Evolutionary conservation across 2,113 vertebrate genomes (phyloP).

Genomic region (Chrysochloris asiatica): DNA sequence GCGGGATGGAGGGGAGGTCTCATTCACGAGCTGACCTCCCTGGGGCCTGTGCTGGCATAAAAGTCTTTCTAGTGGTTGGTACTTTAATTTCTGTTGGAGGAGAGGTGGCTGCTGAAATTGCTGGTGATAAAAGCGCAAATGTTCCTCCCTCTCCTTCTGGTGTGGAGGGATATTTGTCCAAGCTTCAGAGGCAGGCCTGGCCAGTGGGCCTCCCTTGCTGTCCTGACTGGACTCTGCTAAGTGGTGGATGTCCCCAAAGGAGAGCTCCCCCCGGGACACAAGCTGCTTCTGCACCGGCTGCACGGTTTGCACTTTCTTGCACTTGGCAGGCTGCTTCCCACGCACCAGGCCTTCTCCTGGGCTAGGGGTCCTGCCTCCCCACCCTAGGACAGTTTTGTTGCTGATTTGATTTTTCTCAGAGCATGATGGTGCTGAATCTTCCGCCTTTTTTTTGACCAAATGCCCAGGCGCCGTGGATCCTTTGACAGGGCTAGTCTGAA

Average conservation of each 20-base stretch:
- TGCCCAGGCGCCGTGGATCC: constrained; percentile 64
- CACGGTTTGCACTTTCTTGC: constrained; percentile 80
- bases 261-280: constrained; percentile 65
- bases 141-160: constrained; percentile 88
- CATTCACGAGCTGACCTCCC: constrained; percentile 68
- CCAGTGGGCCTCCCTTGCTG: constrained; percentile 8
- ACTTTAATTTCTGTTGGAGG: constrained; percentile 82
- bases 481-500: constrained; percentile 79
- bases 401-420: constrained; percentile 56
- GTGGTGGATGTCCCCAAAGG: constrained; percentile 43
- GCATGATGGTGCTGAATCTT: constrained; percentile 9
- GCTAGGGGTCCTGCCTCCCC: constrained; percentile 43
- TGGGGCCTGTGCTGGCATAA: constrained; percentile 77
- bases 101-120: constrained; percentile 91
- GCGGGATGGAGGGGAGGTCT: not conserved
- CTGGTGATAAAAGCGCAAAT: constrained; percentile 90
- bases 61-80: constrained; percentile 83
- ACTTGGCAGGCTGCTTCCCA: constrained; percentile 50
- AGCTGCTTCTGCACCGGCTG: constrained; percentile 85
- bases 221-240: not conserved
- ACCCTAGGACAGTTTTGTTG: not conserved
- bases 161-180: constrained; percentile 65
- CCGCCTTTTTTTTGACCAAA: constrained; percentile 61
- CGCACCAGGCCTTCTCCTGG: constrained; percentile 41
- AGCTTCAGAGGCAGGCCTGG: constrained; percentile 29